phyloP scores from a whole-genome alignment of 2,113 vertebrate species.

The Sinocyclocheilus anshuiensis region DNA sequence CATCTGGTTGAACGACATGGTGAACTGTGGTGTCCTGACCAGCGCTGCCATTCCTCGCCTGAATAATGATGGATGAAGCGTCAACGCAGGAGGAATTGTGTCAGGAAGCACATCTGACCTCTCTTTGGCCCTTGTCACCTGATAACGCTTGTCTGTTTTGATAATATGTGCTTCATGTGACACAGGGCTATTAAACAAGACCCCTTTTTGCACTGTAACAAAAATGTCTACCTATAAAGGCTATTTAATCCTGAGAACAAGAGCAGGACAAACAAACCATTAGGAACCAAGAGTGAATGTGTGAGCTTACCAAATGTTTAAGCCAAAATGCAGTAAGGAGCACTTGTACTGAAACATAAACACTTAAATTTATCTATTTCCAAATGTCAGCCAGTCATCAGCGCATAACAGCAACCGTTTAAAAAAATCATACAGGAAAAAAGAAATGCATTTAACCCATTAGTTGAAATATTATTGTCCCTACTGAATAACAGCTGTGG shows the following conservation, averaged over 20 bases:
- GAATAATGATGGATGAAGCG: slow-evolving; percentile 50
- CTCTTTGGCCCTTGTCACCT: slow-evolving; percentile 69
- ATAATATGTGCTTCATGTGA: slow-evolving; percentile 70
- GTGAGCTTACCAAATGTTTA: slow-evolving; percentile 45
- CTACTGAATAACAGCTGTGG: slow-evolving; percentile 58
- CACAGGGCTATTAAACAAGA: slow-evolving; percentile 39
- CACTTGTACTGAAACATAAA: not conserved
- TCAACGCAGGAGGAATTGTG: slow-evolving; percentile 41
- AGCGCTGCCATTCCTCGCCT: slow-evolving; percentile 13
- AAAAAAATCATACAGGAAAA: slow-evolving; percentile 46
- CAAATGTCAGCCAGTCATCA: not conserved
- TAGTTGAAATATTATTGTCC: slow-evolving; percentile 39
- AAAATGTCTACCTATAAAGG: slow-evolving; percentile 71
- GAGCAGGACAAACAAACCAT: slow-evolving; percentile 69
- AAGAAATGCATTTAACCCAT: slow-evolving; percentile 21
- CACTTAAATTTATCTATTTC: not conserved
- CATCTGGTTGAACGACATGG: not conserved
- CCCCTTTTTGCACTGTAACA: slow-evolving; percentile 71
- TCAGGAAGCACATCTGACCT: slow-evolving; percentile 53
- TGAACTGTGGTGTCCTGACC: not conserved
- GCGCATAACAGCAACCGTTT: not conserved
- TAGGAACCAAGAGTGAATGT: slow-evolving; percentile 61
- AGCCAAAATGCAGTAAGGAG: not conserved
- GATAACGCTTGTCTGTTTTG: slow-evolving; percentile 80
- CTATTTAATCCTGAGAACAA: slow-evolving; percentile 68